phyloP scores from a whole-genome alignment of 2,797 vertebrate genomes.

The Pipistrellus pygmaeus region DNA sequence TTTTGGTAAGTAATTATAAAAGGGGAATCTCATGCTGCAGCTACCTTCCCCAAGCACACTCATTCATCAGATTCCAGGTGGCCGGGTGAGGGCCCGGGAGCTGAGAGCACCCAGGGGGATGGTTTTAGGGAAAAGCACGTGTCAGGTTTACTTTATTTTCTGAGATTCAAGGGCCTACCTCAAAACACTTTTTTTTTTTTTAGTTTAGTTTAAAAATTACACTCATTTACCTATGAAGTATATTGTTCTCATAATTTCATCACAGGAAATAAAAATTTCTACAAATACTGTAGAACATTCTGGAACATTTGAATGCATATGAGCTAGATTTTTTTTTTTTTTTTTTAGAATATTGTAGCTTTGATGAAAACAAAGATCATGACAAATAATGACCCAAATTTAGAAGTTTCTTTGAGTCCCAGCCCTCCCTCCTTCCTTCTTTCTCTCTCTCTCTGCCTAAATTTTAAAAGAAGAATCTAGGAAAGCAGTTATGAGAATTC shows the following conservation, averaged over 20 bases:
- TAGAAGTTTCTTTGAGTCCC: slow-evolving; percentile 46
- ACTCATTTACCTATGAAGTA: slow-evolving; percentile 72
- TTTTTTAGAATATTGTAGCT: slow-evolving; percentile 27
- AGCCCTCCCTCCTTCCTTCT: neutral
- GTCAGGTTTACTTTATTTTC: slow-evolving; percentile 32
- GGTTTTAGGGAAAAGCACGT: neutral
- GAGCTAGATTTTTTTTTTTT: slow-evolving; percentile 58
- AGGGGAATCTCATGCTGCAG: slow-evolving; percentile 56
- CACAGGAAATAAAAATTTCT: slow-evolving; percentile 63
- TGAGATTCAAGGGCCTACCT: slow-evolving; percentile 33
- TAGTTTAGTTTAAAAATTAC: slow-evolving; percentile 56
- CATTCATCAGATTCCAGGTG: slow-evolving; percentile 5
- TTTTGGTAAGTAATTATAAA: slow-evolving; percentile 65
- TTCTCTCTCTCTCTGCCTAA: neutral
- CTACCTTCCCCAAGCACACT: slow-evolving; percentile 59
- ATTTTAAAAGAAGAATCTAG: neutral
- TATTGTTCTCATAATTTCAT: slow-evolving; percentile 66
- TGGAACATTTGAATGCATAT: slow-evolving; percentile 1
- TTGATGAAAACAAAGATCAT: slow-evolving; percentile 64
- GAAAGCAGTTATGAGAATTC: slow-evolving; percentile 37
- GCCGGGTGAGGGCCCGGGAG: neutral
- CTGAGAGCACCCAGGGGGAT: neutral
- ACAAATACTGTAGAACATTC: slow-evolving; percentile 46
- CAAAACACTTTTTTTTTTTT: slow-evolving; percentile 47
- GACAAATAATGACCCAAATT: slow-evolving; percentile 61